Evolutionary conservation across 2,113 vertebrate genomes (phyloP).

Genomic region (Ameiurus melas): DNA sequence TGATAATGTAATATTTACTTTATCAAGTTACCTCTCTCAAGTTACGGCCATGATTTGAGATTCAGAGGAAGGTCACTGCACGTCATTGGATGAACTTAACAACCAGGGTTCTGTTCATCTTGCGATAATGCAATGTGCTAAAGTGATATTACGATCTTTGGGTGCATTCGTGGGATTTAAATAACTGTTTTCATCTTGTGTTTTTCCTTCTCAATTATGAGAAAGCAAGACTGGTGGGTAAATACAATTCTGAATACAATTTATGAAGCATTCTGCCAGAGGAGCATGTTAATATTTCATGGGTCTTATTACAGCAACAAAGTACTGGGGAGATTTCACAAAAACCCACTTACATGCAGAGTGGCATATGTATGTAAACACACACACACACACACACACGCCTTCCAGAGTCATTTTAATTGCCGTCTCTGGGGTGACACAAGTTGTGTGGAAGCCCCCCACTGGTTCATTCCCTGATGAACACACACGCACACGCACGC

Average conservation of each 20-base stretch:
- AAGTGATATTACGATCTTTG: conserved; percentile 61
- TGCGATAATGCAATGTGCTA: conserved; percentile 54
- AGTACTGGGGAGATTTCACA: conserved; percentile 62
- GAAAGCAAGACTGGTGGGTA: conserved; percentile 59
- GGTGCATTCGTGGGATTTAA: conserved; percentile 51
- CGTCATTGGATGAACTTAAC: conserved; percentile 26
- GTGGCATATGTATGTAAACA: conserved; percentile 50
- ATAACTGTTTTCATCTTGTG: conserved; percentile 56
- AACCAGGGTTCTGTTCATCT: conserved; percentile 49
- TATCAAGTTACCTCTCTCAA: too few species aligned
- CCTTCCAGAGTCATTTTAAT: conserved; percentile 64
- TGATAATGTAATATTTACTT: background rate
- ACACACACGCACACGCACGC: conserved; percentile 30
- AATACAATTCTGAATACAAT: conserved; percentile 71
- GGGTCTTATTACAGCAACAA: conserved; percentile 65
- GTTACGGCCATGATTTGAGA: background rate
- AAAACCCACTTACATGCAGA: conserved; percentile 55
- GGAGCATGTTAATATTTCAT: conserved; percentile 71
- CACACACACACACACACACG: conserved; percentile 45
- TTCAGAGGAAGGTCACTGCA: background rate
- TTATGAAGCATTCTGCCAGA: conserved; percentile 75
- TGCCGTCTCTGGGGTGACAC: conserved; percentile 63
- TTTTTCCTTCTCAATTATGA: conserved; percentile 58
- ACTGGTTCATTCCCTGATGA: conserved; percentile 44
- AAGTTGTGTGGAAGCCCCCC: conserved; percentile 57